phyloP scores from a whole-genome alignment of 2,888 invertebrate genomes.

The Automeris io region DNA sequence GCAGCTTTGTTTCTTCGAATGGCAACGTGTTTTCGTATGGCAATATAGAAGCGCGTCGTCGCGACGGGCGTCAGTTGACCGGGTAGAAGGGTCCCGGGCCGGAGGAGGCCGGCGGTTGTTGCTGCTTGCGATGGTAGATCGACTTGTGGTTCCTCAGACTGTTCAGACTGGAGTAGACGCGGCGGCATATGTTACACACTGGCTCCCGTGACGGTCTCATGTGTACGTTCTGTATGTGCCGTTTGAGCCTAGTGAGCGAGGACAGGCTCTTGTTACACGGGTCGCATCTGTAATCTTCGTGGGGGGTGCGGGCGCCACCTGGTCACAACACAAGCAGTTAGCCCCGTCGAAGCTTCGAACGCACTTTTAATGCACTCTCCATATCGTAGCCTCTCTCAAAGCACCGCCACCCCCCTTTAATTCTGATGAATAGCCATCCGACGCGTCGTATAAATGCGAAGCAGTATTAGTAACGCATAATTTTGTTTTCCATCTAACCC shows the following conservation, averaged over 20 bases:
- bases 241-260: conserved; percentile 90
- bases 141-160: conserved; percentile 94
- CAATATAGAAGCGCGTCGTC: conserved; percentile 31
- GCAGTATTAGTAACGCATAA: conserved; percentile 64
- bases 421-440: conserved; percentile 57
- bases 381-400: conserved; percentile 69
- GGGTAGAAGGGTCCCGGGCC: conserved; percentile 63
- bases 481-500: conserved; percentile 39
- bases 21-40: conserved; percentile 58
- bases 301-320: conserved; percentile 85
- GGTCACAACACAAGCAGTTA: conserved; percentile 78
- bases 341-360: conserved; percentile 69
- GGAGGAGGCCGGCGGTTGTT: conserved; percentile 69
- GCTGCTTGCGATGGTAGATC: conserved; percentile 93
- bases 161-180: conserved; percentile 94
- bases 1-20: conserved; percentile 62
- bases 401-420: conserved; percentile 73
- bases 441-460: conserved; percentile 55
- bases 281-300: conserved; percentile 93
- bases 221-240: conserved; percentile 94
- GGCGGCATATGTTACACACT: conserved; percentile 94
- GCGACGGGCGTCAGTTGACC: conserved; percentile 61
- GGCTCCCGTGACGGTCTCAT: conserved; percentile 93
- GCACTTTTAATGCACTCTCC: conserved; percentile 75
- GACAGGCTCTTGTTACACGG: conserved; percentile 94